Evolutionary conservation across 2,113 vertebrate species (phyloP).

Genomic region (Athene noctua): DNA sequence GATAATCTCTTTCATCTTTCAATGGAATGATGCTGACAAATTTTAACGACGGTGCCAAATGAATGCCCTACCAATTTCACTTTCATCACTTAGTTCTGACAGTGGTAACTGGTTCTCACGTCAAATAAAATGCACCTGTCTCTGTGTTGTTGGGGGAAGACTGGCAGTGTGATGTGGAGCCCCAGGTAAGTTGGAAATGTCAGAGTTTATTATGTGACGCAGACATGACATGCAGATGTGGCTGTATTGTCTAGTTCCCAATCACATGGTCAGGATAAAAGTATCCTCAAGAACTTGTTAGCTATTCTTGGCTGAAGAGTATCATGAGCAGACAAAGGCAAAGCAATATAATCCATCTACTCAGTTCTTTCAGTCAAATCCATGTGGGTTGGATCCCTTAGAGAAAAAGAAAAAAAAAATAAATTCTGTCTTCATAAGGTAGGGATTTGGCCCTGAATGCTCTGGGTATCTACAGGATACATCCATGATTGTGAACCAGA

Average conservation of each 20-base stretch:
- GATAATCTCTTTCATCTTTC: neutral
- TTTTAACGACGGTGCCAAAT: neutral
- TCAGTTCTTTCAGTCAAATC: neutral
- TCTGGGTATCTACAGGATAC: neutral
- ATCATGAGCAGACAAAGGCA: neutral
- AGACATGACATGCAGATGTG: neutral
- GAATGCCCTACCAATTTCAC: neutral
- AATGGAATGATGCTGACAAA: neutral
- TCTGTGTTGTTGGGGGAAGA: fast-evolving
- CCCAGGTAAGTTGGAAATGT: neutral
- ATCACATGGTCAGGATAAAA: neutral
- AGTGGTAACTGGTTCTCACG: fast-evolving
- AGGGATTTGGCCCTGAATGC: neutral
- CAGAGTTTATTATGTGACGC: neutral
- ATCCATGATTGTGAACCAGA: neutral
- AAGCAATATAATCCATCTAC: neutral
- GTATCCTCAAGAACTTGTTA: neutral
- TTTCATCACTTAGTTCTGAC: neutral
- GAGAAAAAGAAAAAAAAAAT: fast-evolving
- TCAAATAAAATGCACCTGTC: neutral
- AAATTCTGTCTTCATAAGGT: neutral
- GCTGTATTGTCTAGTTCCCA: neutral
- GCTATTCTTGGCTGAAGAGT: neutral
- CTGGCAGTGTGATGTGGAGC: neutral
- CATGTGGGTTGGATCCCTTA: neutral